These are phyloP conservation scores for Syngnathus rostellatus DNA, from an alignment of 2,797 vertebrate genomes.

Conservation along the genomic window DNA sequence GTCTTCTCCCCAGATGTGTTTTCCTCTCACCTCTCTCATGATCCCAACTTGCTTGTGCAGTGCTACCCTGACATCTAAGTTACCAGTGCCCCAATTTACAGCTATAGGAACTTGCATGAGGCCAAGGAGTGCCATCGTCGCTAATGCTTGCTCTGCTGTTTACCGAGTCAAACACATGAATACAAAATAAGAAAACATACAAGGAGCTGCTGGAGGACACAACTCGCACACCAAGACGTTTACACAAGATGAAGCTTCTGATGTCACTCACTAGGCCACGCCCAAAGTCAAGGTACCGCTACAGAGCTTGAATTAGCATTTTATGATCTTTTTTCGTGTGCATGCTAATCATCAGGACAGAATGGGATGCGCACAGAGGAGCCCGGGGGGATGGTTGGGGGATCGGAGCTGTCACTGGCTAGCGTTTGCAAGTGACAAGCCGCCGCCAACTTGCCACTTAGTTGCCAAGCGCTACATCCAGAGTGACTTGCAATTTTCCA, in stretches of 20 bases:
- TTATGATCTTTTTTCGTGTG: slow-evolving; percentile 30
- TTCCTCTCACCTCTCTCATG: slow-evolving; percentile 15
- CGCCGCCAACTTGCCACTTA: slow-evolving; percentile 60
- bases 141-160: not conserved
- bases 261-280: not conserved
- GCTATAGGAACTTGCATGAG: too few relatives aligned
- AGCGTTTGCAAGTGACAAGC: slow-evolving; percentile 61
- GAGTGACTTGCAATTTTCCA: slow-evolving; percentile 72
- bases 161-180: not conserved
- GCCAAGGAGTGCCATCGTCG: not conserved
- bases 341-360: slow-evolving; percentile 50
- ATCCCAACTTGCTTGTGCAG: not conserved
- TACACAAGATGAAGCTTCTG: not conserved
- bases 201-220: not conserved
- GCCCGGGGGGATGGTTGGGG: slow-evolving; percentile 40
- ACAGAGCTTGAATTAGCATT: not conserved
- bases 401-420: slow-evolving; percentile 62
- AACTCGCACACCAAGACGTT: not conserved
- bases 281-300: not conserved
- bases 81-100: not conserved
- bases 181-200: not conserved
- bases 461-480: slow-evolving; percentile 60
- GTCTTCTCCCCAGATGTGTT: slow-evolving; percentile 34
- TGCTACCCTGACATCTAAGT: not conserved
- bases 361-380: slow-evolving; percentile 11